These are phyloP conservation scores for Osmerus mordax DNA, from an alignment of 2,113 vertebrate species.

Conservation along the genomic window DNA sequence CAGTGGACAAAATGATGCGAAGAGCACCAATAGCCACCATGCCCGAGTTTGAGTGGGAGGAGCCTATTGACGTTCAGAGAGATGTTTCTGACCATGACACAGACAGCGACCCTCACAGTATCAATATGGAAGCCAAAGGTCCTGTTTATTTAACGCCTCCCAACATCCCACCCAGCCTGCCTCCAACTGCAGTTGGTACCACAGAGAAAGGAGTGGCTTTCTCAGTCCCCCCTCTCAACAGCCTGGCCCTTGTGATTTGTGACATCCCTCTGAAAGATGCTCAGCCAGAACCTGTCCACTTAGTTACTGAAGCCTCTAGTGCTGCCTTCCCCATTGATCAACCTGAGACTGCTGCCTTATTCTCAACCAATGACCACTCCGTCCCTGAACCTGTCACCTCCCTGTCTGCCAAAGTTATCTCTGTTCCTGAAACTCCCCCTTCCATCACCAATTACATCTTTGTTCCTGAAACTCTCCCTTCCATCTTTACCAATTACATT, in stretches of 20 bases:
- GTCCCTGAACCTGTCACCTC: not conserved
- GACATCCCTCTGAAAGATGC: too few relatives aligned
- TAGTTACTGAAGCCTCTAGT: not conserved
- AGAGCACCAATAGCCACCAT: not conserved
- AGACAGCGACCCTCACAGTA: slow-evolving; percentile 22
- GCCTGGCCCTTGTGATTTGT: not conserved
- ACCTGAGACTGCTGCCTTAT: not conserved
- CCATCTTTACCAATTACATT: not conserved
- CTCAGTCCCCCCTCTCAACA: not conserved
- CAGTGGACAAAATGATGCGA: too few relatives aligned
- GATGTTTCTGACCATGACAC: slow-evolving; percentile 49
- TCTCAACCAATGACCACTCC: not conserved
- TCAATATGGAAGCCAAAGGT: not conserved
- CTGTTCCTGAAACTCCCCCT: not conserved
- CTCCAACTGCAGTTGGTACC: not conserved
- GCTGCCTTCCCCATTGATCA: slow-evolving; percentile 4
- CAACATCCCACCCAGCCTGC: not conserved
- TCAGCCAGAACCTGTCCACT: not conserved
- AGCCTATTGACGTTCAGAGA: slow-evolving; percentile 7
- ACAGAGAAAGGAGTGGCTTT: not conserved
- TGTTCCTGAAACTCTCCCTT: not conserved
- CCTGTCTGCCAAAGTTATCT: not conserved
- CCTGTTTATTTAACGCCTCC: not conserved
- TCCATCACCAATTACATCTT: not conserved
- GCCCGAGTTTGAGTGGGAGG: slow-evolving; percentile 13